These are phyloP conservation scores for Myzus persicae DNA, from an alignment of 1,140 invertebrate species.

Conservation along the genomic window DNA sequence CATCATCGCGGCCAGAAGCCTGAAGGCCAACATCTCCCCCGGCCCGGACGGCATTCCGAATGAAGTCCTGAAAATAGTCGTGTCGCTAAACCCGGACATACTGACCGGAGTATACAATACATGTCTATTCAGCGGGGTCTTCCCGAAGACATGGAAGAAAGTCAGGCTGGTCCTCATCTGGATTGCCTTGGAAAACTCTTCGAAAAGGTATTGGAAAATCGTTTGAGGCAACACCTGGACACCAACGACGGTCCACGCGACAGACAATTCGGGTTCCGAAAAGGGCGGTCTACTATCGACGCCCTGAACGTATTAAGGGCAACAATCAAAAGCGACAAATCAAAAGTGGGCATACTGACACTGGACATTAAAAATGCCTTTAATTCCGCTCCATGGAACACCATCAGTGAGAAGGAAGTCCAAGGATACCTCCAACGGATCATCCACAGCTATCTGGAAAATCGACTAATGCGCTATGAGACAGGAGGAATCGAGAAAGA, in stretches of 20 bases:
- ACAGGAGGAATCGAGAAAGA: too few species aligned
- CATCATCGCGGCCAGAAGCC: background rate
- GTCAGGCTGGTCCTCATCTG: too few species aligned
- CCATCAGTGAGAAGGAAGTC: background rate
- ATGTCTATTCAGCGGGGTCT: background rate
- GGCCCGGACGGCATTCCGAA: background rate
- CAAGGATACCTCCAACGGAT: background rate
- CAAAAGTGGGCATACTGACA: too few species aligned
- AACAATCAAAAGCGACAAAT: too few species aligned
- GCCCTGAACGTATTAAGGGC: too few species aligned
- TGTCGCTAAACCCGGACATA: background rate
- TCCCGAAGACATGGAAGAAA: background rate
- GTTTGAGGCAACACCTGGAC: too few species aligned
- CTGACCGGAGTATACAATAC: background rate
- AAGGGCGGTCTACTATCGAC: too few species aligned
- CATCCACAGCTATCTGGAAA: background rate
- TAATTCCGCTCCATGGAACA: constrained; percentile 34
- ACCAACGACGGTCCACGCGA: too few species aligned
- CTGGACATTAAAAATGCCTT: background rate
- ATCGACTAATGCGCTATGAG: background rate
- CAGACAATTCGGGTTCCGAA: too few species aligned
- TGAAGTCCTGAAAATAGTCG: background rate
- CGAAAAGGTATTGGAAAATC: too few species aligned
- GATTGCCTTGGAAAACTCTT: too few species aligned
- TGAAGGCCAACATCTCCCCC: background rate